A percentile compares a stretch with the other conserved stretches of the same genome.
phyloP scores from a whole-genome alignment of 2,888 invertebrate genomes.

The Drosophila longiperda region DNA sequence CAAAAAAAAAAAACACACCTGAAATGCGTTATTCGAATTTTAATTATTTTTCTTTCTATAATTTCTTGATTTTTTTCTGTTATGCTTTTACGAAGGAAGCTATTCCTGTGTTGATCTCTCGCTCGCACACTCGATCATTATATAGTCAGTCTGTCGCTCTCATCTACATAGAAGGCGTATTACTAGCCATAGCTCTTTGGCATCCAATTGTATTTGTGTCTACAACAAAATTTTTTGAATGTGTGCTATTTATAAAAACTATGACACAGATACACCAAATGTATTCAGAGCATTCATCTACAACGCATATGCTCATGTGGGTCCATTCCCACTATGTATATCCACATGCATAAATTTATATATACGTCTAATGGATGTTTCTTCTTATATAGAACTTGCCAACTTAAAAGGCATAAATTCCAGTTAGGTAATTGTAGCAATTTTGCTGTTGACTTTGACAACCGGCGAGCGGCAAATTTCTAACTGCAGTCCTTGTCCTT shows the following conservation, averaged over 20 bases:
- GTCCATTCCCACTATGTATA: slow-evolving; percentile 23
- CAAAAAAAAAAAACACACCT: slow-evolving; percentile 55
- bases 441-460: neutral
- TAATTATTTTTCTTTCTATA: slow-evolving; percentile 25
- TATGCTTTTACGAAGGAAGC: slow-evolving; percentile 18
- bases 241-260: slow-evolving; percentile 81
- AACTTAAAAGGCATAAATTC: slow-evolving; percentile 30
- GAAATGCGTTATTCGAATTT: slow-evolving; percentile 56
- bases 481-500: slow-evolving; percentile 58
- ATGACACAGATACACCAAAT: slow-evolving; percentile 83
- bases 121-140: slow-evolving; percentile 19
- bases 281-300: slow-evolving; percentile 75
- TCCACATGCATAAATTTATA: slow-evolving; percentile 16
- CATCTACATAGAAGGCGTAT: slow-evolving; percentile 69
- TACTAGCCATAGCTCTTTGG: slow-evolving; percentile 44
- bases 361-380: neutral
- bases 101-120: slow-evolving; percentile 41
- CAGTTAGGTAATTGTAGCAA: slow-evolving; percentile 22
- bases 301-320: slow-evolving; percentile 45
- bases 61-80: neutral
- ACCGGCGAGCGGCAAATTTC: slow-evolving; percentile 18
- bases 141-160: slow-evolving; percentile 5
- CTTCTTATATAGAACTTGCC: neutral
- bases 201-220: slow-evolving; percentile 56
- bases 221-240: slow-evolving; percentile 63